These are phyloP conservation scores for Cenopis cana DNA, from an alignment of 2,888 invertebrate genomes.

Conservation along the genomic window DNA sequence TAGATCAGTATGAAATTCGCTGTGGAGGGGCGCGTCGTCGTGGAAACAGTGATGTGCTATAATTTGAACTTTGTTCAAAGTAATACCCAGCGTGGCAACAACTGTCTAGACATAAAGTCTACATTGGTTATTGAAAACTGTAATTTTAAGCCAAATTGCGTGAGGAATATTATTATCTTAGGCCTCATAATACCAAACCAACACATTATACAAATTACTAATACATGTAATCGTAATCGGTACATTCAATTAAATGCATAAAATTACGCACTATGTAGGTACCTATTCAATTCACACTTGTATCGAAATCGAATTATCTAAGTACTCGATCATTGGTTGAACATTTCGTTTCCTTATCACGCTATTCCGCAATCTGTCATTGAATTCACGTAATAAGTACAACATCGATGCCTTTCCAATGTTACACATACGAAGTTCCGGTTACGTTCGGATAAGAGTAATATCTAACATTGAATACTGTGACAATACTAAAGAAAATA, in stretches of 20 bases:
- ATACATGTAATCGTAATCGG: background rate
- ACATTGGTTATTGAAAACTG: background rate
- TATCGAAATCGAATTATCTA: conserved; percentile 24
- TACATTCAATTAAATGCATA: conserved; percentile 15
- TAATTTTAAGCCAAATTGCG: background rate
- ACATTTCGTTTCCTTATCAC: conserved; percentile 34
- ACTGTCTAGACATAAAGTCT: too few species aligned
- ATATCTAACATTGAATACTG: background rate
- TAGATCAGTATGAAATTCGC: too few species aligned
- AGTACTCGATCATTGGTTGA: conserved; percentile 17
- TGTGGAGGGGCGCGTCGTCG: too few species aligned
- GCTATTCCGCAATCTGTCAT: conserved; percentile 39
- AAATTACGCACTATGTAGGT: conserved; percentile 18
- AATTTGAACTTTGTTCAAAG: too few species aligned
- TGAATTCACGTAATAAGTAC: conserved; percentile 33
- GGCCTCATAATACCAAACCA: background rate
- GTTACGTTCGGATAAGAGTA: conserved; percentile 4
- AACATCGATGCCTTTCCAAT: conserved; percentile 29
- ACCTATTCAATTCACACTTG: conserved; percentile 27
- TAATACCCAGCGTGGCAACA: too few species aligned
- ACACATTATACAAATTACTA: too few species aligned
- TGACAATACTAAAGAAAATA: background rate
- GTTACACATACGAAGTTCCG: conserved; percentile 24
- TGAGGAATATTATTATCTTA: background rate
- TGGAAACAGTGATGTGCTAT: too few species aligned